Conservation (phyloP, 2,113 vertebrate species). For the Vicugna pacos region DNA sequence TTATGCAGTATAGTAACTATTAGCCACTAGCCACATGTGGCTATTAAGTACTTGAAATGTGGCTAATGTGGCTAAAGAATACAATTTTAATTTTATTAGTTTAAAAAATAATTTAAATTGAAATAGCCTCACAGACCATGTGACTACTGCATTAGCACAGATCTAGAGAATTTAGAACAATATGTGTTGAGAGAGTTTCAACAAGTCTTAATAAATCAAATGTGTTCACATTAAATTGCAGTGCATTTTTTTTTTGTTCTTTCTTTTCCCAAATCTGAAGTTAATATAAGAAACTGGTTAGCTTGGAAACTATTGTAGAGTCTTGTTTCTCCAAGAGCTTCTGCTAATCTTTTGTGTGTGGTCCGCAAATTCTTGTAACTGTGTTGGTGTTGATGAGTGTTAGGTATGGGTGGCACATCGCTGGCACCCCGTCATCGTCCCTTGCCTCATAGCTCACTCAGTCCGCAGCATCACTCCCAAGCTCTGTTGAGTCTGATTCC, state of each 20-base stretch:
- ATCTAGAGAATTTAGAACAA: not conserved
- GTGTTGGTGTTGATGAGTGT: not conserved
- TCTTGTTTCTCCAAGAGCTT: not conserved
- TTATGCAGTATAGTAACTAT: not conserved
- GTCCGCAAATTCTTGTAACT: not conserved
- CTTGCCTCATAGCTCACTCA: not conserved
- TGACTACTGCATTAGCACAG: not conserved
- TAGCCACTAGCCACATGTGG: not conserved
- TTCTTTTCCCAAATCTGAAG: not conserved
- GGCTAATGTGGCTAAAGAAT: not conserved
- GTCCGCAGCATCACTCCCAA: not conserved
- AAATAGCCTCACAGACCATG: not conserved
- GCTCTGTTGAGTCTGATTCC: not conserved
- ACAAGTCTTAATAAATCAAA: conserved; percentile 21
- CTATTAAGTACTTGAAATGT: not conserved
- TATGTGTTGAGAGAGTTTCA: conserved; percentile 4
- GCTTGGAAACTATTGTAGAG: not conserved
- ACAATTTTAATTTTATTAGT: conserved; percentile 33
- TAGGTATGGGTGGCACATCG: not conserved
- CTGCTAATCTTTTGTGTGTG: not conserved
- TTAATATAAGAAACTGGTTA: not conserved
- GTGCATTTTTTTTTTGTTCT: not conserved
- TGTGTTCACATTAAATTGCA: not conserved
- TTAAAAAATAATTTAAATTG: conserved; percentile 26
- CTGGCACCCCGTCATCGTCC: not conserved